Conservation (phyloP, 2,888 invertebrate species). For the Schizaphis graminum region DNA sequence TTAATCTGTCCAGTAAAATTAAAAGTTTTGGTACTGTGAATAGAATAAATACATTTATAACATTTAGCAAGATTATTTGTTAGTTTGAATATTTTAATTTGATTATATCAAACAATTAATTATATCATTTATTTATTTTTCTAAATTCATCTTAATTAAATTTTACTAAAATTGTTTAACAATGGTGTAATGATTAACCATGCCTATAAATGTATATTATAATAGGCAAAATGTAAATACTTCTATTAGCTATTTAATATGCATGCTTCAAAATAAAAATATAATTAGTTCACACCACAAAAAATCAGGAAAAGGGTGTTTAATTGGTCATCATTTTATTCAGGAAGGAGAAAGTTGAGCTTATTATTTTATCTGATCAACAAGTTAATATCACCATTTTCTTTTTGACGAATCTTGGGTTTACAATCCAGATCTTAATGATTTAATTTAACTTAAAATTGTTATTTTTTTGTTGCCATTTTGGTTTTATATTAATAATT, state of each 20-base stretch:
- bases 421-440: neutral
- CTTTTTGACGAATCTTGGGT: neutral
- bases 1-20: neutral
- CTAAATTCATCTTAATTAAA: neutral
- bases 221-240: neutral
- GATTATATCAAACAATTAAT: neutral
- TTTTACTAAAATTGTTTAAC: neutral
- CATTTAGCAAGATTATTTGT: neutral
- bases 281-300: neutral
- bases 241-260: neutral
- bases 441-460: neutral
- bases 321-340: neutral
- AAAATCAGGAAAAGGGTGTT: too few species aligned
- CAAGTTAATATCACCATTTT: neutral
- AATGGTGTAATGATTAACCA: neutral
- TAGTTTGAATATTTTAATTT: neutral
- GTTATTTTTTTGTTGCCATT: neutral
- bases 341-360: neutral
- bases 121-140: neutral
- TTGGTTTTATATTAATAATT: neutral
- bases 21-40: neutral
- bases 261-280: neutral
- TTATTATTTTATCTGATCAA: neutral
- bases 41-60: neutral
- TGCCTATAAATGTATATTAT: neutral